Percentiles rank a stretch among this genome's conserved stretches.
phyloP scores from a whole-genome alignment of 2,113 vertebrate species.

The Chaetodon auriga region DNA sequence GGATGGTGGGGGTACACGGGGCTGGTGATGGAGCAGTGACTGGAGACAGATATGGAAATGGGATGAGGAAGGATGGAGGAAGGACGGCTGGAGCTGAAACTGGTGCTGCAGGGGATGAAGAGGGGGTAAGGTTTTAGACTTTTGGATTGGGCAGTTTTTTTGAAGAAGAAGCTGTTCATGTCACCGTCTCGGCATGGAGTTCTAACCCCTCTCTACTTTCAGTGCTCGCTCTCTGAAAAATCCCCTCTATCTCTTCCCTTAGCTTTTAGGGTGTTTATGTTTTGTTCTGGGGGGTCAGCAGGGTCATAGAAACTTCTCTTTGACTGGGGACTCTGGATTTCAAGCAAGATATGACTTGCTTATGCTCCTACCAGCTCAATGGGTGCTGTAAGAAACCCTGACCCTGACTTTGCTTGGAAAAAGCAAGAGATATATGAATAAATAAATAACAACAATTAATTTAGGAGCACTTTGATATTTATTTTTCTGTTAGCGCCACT shows the following conservation, averaged over 20 bases:
- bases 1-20: constrained; percentile 8
- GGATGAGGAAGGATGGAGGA: constrained; percentile 46
- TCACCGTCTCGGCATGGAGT: constrained; percentile 32
- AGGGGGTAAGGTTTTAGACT: constrained; percentile 36
- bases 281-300: neutral
- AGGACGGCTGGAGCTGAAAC: constrained; percentile 53
- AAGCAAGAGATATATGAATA: neutral
- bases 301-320: neutral
- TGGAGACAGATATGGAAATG: constrained; percentile 71
- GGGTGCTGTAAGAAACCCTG: neutral
- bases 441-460: neutral
- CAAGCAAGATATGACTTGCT: neutral
- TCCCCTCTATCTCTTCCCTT: neutral
- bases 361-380: neutral
- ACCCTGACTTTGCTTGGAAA: neutral
- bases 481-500: neutral
- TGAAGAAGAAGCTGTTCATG: constrained; percentile 28
- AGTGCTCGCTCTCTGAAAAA: constrained; percentile 15
- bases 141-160: constrained; percentile 32
- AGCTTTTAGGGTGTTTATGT: constrained; percentile 8
- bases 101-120: constrained; percentile 54
- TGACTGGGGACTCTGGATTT: neutral
- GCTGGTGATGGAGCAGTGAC: constrained; percentile 62
- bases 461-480: neutral
- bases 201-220: constrained; percentile 32